These are phyloP conservation scores for Mungos mungo DNA, from an alignment of 2,113 vertebrate genomes.

Conservation along the genomic window DNA sequence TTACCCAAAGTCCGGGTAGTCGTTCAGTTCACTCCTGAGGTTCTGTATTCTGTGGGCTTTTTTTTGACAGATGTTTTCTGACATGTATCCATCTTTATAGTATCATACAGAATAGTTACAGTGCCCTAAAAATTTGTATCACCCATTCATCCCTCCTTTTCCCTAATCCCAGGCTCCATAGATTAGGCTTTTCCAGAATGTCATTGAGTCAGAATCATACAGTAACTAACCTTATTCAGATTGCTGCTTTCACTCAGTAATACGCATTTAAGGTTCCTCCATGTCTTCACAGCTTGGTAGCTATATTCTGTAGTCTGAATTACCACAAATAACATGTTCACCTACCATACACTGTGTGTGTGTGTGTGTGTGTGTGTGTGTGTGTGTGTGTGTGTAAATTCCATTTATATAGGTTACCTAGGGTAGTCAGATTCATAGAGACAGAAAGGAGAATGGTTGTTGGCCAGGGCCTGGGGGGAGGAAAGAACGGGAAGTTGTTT, in stretches of 20 bases:
- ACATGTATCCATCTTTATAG: background rate
- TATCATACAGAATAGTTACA: background rate
- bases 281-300: background rate
- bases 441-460: background rate
- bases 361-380: background rate
- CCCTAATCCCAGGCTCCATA: background rate
- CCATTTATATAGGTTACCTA: background rate
- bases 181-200: background rate
- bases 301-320: background rate
- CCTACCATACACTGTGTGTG: background rate
- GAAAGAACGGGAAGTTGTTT: background rate
- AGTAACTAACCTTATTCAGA: background rate
- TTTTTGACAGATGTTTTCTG: background rate
- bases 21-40: background rate
- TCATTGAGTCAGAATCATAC: background rate
- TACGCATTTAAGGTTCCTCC: background rate
- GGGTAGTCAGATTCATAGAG: background rate
- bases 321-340: background rate
- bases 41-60: background rate
- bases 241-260: slow-evolving; percentile 8
- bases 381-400: background rate
- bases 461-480: background rate
- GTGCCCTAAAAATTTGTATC: background rate
- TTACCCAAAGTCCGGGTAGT: background rate
- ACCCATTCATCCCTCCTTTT: background rate